Base-by-base conservation (phyloP, 2,888 invertebrate genomes). In the Oscheius sp. region DNA sequence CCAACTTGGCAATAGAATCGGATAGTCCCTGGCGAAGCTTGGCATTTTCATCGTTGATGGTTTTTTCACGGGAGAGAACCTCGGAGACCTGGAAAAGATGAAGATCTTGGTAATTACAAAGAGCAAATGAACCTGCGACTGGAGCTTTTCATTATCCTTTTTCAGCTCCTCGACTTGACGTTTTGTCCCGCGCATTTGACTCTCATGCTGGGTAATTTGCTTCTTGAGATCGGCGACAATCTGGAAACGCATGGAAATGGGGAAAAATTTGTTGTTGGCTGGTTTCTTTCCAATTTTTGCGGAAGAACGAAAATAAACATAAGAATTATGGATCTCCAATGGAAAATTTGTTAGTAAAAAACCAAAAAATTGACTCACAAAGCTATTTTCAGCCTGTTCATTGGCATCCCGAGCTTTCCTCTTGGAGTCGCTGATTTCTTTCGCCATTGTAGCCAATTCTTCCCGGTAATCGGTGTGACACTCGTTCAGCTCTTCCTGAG, bases 1-100 rank as follows among this genome's bases (percentile, higher is more conserved):
- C 80, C 16, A 81, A 73, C 68, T 83, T 83, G 35, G 58, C 69
- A 0, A 83, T 69, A 9, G 79, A 78, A 23, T 80, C 82, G 6
- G 79, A 69, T 64, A 83, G 41, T 52, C 81, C 82, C 25, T 76
- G 66, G 23, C 69, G 35, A 1, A 72, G 49, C 16, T 21, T 41
- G 35, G 55, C 18, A 27, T 72, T 72, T 46, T 72, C 72, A 16
- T 55, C 56, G 7, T 23, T 43, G 13, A 56, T 56, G 13, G 9
- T 18, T 43, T 55, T 66, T 43, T 72, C 64, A 7, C 66, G 16
- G 23, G 21, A 52, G 6, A 66, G 16, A 25, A 66, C 35, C 16
- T 72, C 55, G 3, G 52, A 25, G 13, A 55, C 56, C 35, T 35
- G 35, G 35, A 35, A 35, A 35, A 9, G 35, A n/a, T 49, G 13